phyloP scores from a whole-genome alignment of 1,140 invertebrate species.

The Cydia amplana region DNA sequence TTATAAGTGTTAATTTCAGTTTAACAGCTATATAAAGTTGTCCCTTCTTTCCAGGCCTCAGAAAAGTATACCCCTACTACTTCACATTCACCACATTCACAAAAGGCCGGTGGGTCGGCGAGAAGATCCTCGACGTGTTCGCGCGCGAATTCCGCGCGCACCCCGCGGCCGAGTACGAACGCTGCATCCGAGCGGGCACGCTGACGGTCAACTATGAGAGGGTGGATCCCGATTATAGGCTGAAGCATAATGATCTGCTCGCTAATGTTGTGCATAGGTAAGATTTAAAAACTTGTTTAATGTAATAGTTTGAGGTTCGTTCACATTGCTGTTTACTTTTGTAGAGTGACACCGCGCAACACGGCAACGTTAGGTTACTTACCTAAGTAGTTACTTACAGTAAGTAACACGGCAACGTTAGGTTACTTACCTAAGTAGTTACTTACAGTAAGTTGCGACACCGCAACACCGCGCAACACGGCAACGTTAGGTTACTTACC shows the following conservation, averaged over 20 bases:
- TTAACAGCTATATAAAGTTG: slow-evolving; percentile 13
- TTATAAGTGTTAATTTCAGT: no score
- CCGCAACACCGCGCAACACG: no score
- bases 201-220: slow-evolving; percentile 97
- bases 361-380: no score
- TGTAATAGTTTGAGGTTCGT: no score
- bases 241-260: slow-evolving; percentile 96
- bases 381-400: no score
- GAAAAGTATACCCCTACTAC: slow-evolving; percentile 99
- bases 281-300: slow-evolving; percentile 21
- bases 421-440: no score
- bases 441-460: no score
- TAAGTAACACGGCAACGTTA: no score
- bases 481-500: no score
- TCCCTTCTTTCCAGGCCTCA: slow-evolving; percentile 85
- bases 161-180: slow-evolving; percentile 94
- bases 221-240: slow-evolving; percentile 93
- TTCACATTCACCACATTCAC: slow-evolving; percentile 98
- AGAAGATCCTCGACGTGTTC: slow-evolving; percentile 96
- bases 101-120: slow-evolving; percentile 98
- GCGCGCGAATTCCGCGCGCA: slow-evolving; percentile 95
- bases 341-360: no score
- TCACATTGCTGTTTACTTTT: no score
- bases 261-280: slow-evolving; percentile 98
- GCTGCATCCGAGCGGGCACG: slow-evolving; percentile 93